These are phyloP conservation scores for Gadus macrocephalus DNA, from an alignment of 2,113 vertebrate species.

Conservation along the genomic window DNA sequence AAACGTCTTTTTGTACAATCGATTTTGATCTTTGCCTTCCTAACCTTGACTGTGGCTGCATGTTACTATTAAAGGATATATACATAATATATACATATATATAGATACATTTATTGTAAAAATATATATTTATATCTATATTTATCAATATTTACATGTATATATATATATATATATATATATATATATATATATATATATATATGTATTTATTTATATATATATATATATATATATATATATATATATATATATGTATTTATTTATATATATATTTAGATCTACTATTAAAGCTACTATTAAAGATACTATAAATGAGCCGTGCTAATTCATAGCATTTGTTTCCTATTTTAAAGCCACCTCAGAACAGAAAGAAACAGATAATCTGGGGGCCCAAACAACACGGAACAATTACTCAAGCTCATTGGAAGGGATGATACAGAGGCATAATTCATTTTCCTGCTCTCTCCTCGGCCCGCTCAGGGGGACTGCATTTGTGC, in stretches of 20 bases:
- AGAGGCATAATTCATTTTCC: constrained; percentile 49
- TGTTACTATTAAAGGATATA: constrained; percentile 60
- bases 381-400: constrained; percentile 47
- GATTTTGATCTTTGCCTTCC: constrained; percentile 32
- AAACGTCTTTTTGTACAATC: too few relatives aligned
- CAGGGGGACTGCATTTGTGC: constrained; percentile 70
- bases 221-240: too few relatives aligned
- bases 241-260: too few relatives aligned
- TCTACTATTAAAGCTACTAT: neutral
- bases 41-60: constrained; percentile 48
- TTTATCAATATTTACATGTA: too few relatives aligned
- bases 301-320: neutral
- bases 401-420: constrained; percentile 62
- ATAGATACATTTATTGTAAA: too few relatives aligned
- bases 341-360: constrained; percentile 2
- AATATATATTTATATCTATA: too few relatives aligned
- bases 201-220: too few relatives aligned
- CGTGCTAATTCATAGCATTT: constrained; percentile 9
- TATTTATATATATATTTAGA: constrained; percentile 7
- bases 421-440: constrained; percentile 52
- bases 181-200: too few relatives aligned
- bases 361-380: constrained; percentile 1
- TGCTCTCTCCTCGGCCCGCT: constrained; percentile 33
- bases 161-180: too few relatives aligned
- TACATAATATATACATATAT: constrained; percentile 43